Evolutionary conservation across 2,113 vertebrate species (phyloP), one percentile per base, ranked within the genome.

Genomic region (Mesitornis unicolor): DNA sequence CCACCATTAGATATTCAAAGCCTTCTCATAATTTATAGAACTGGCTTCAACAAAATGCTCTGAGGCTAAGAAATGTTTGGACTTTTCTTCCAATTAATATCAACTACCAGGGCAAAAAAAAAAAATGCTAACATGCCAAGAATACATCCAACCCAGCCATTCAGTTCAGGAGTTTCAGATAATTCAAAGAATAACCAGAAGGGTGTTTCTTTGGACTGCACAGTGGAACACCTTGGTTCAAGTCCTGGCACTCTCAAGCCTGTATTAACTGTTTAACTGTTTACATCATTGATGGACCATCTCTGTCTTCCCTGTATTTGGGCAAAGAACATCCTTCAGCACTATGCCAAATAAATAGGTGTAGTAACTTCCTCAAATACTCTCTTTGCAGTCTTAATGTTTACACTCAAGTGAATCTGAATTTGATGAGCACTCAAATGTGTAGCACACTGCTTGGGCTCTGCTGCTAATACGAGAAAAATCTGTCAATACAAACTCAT

Each of bases 361-460:
- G 22, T 5, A 73, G 47, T 3, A 43, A 48, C 74, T 70, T 81
- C 36, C 71, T 80, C 20, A 57, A 54, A 69, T 22, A n/a, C 9
- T 65, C 18, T 57, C 0, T 0, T 19, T 21, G 18, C 11, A 79
- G 14, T 36, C n/a, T 51, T 45, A 83, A 64, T 31, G 29, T 42
- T 56, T 64, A 68, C 14, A 38, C 11, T 64, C 13, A 89, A 78
- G 21, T 6, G 15, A 89, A 71, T 31, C 38, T 76, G 38, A 87
- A 64, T 80, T 79, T 45, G 61, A 20, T 68, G 40, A 79, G 26
- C 28, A n/a, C 17, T 77, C 19, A 42, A 47, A 54, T 25, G 10
- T 36, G 16, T 15, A 76, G 20, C 74, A 38, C 38, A 45, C 14
- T 82, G 48, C 63, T 56, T 53, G 67, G 40, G n/a, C 36, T 90